Evolutionary conservation across 2,797 vertebrate species (phyloP).

Genomic region (Lithobates sylvaticus): DNA sequence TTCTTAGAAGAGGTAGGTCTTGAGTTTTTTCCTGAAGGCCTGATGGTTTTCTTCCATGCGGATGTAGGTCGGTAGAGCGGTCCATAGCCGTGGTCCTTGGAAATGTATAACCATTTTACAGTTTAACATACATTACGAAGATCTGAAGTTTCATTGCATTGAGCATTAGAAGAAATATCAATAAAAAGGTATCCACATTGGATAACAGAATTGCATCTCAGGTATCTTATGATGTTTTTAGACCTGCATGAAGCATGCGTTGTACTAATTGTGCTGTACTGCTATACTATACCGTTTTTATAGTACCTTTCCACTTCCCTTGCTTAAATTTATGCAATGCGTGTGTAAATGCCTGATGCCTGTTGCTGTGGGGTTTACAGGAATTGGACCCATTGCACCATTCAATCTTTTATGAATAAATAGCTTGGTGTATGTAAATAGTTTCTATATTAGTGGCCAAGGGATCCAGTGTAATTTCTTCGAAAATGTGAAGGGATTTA

Average conservation of each 20-base stretch:
- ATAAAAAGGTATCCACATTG: not conserved
- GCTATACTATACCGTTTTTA: not conserved
- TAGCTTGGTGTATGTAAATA: slow-evolving; percentile 18
- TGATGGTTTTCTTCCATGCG: no score
- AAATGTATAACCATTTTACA: not conserved
- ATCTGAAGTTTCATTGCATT: not conserved
- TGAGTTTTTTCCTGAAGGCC: no score
- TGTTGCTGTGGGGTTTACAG: not conserved
- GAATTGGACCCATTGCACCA: not conserved
- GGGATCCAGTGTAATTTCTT: not conserved
- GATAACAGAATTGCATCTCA: slow-evolving; percentile 23
- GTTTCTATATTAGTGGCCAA: slow-evolving; percentile 1
- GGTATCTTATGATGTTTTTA: slow-evolving; percentile 12
- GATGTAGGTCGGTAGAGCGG: no score
- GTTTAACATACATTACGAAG: not conserved
- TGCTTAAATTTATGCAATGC: slow-evolving; percentile 16
- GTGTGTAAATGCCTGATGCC: slow-evolving; percentile 2
- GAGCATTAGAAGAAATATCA: not conserved
- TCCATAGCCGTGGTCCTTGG: no score
- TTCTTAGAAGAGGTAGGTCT: no score
- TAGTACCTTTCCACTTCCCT: not conserved
- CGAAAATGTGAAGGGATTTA: not conserved
- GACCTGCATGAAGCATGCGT: slow-evolving; percentile 13
- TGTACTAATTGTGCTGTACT: not conserved
- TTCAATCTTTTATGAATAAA: slow-evolving; percentile 2